A percentile compares a stretch with the other conserved stretches of the same genome.
These are phyloP conservation scores for Alauda arvensis DNA, from an alignment of 2,797 vertebrate species.

Conservation along the genomic window DNA sequence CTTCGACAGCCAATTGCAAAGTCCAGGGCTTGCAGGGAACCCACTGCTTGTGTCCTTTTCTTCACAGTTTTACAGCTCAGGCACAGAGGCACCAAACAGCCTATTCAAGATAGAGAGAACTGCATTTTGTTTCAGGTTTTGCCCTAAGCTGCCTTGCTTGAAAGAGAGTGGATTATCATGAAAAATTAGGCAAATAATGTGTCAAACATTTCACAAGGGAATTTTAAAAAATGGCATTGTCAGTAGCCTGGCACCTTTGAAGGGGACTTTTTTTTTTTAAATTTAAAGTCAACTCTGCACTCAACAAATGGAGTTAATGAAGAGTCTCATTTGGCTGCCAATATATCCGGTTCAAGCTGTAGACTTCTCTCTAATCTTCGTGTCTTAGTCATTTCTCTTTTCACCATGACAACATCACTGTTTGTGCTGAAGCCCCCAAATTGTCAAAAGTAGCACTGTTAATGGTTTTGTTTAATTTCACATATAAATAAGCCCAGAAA, in stretches of 20 bases:
- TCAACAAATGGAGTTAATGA: not conserved
- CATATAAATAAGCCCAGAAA: not conserved
- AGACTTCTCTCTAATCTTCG: not conserved
- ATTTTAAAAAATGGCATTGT: not conserved
- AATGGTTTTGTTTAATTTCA: constrained; percentile 26
- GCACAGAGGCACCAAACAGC: not conserved
- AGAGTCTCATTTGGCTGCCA: not conserved
- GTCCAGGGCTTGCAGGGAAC: not conserved
- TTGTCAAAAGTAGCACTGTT: not conserved
- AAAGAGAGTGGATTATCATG: not conserved
- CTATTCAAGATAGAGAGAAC: not conserved
- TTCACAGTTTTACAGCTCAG: not conserved
- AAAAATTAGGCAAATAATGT: not conserved
- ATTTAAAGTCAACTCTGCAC: not conserved
- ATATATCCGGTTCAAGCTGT: not conserved
- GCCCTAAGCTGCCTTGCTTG: not conserved
- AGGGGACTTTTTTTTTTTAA: not conserved
- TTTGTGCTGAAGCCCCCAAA: not conserved
- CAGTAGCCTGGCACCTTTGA: not conserved
- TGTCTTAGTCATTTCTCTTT: not conserved
- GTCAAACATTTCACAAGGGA: not conserved
- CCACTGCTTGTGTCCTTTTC: rapidly evolving
- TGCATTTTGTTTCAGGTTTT: not conserved
- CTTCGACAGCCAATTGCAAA: not conserved
- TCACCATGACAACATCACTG: not conserved